Evolutionary conservation across 2,888 invertebrate species (phyloP).

Genomic region (Ischnus inquisitorius): DNA sequence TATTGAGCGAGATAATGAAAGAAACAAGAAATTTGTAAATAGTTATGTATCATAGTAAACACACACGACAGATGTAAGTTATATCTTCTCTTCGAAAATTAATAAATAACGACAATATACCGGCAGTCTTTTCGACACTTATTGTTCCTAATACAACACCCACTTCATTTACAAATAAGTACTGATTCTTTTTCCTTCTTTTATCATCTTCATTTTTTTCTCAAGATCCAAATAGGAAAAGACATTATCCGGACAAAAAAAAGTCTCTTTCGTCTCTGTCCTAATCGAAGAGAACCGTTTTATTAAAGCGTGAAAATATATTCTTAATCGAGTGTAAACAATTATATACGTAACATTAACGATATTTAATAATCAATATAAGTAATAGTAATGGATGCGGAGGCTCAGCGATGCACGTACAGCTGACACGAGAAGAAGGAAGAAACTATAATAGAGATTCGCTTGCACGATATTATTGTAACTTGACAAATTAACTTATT

Average conservation of each 20-base stretch:
- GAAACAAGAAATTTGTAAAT: constrained; percentile 77
- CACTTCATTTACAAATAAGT: too few species aligned
- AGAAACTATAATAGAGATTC: constrained; percentile 7
- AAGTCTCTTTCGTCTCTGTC: not conserved
- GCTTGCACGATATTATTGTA: constrained; percentile 8
- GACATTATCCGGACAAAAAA: not conserved
- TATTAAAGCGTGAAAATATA: constrained; percentile 68
- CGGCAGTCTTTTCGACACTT: constrained; percentile 56
- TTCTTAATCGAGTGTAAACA: not conserved
- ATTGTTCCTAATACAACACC: not conserved
- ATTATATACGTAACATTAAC: not conserved
- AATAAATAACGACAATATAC: constrained; percentile 84
- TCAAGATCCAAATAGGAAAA: not conserved
- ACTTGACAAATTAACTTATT: not conserved
- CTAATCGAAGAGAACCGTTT: constrained; percentile 61
- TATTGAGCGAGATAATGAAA: constrained; percentile 20
- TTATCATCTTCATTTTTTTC: not conserved
- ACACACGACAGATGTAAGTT: constrained; percentile 79
- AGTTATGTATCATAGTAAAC: constrained; percentile 80
- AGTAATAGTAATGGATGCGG: constrained; percentile 7
- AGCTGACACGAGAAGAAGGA: constrained; percentile 2
- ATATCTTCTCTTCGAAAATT: constrained; percentile 80
- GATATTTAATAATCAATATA: constrained; percentile 2
- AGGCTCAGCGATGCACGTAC: not conserved
- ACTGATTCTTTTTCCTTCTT: too few species aligned